A percentile compares a stretch with the other conserved stretches of the same genome.
Evolutionary conservation across 1,140 invertebrate genomes (phyloP).

Genomic region (Psilanteris sp.): DNA sequence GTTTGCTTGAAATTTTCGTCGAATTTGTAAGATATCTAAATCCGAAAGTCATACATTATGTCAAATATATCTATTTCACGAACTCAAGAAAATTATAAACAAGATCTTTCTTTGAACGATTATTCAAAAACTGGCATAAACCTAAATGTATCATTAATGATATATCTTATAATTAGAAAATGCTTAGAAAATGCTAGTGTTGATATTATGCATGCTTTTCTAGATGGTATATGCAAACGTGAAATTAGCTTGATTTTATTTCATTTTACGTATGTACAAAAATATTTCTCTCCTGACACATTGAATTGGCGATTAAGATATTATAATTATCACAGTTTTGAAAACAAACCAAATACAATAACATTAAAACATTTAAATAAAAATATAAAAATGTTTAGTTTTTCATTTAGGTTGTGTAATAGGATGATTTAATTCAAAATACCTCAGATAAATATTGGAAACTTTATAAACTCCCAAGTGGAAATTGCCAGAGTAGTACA

Average conservation of each 20-base stretch:
- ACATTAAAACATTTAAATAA: not conserved
- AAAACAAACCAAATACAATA: not conserved
- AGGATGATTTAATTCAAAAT: too few relatives aligned
- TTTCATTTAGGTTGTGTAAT: too few relatives aligned
- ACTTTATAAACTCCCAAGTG: too few relatives aligned
- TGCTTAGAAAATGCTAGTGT: constrained; percentile 21
- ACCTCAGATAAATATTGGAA: too few relatives aligned
- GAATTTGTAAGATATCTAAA: constrained; percentile 59
- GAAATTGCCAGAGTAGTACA: too few relatives aligned
- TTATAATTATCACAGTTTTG: not conserved
- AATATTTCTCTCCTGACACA: not conserved
- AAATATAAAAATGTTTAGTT: too few relatives aligned
- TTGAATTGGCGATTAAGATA: not conserved
- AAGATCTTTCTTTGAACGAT: constrained; percentile 2
- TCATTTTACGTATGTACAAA: not conserved
- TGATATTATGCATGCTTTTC: not conserved
- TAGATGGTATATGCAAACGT: not conserved
- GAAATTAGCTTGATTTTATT: not conserved
- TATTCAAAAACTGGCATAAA: constrained; percentile 31
- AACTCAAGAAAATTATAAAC: constrained; percentile 15
- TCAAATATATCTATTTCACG: constrained; percentile 10
- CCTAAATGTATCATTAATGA: constrained; percentile 17
- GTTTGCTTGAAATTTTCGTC: constrained; percentile 57
- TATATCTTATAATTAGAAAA: constrained; percentile 23
- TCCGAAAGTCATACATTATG: not conserved